A percentile compares a stretch with the other conserved stretches of the same genome.
Conservation (phyloP, 2,113 vertebrate species). For the Zosterops pallidus region DNA sequence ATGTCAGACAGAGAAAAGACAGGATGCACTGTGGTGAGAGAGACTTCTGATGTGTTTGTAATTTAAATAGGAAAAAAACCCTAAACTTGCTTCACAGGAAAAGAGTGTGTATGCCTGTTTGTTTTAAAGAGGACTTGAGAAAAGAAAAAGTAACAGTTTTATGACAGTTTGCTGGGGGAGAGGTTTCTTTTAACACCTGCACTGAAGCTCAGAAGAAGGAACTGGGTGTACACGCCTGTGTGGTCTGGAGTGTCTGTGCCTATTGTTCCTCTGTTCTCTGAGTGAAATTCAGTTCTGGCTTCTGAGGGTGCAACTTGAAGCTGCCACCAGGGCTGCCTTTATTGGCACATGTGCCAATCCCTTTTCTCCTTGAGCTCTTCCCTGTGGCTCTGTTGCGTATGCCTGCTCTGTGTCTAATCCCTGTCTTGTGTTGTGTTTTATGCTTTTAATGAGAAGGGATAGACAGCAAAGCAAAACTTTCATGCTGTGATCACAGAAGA, state of each 20-base stretch:
- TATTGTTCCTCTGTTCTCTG: neutral
- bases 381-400: neutral
- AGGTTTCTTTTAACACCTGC: conserved; percentile 44
- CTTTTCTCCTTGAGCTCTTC: neutral
- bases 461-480: conserved; percentile 47
- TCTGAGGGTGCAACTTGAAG: neutral
- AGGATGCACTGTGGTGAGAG: conserved; percentile 44
- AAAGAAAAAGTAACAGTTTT: conserved; percentile 37
- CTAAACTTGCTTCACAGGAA: conserved; percentile 47
- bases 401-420: conserved; percentile 16
- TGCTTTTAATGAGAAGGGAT: conserved; percentile 30
- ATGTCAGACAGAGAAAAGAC: conserved; percentile 60
- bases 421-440: neutral
- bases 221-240: neutral
- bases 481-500: conserved; percentile 38
- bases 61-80: conserved; percentile 42
- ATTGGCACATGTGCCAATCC: neutral
- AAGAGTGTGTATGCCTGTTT: neutral
- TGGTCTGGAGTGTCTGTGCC: neutral
- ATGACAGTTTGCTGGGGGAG: conserved; percentile 50
- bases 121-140: neutral
- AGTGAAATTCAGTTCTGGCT: neutral
- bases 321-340: neutral
- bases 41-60: conserved; percentile 50
- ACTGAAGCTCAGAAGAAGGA: neutral